Evolutionary conservation across 92 coral and sea anemone species (phyloP), one percentile per base, ranked within the genome.

Genomic region (Zoanthus sociatus): DNA sequence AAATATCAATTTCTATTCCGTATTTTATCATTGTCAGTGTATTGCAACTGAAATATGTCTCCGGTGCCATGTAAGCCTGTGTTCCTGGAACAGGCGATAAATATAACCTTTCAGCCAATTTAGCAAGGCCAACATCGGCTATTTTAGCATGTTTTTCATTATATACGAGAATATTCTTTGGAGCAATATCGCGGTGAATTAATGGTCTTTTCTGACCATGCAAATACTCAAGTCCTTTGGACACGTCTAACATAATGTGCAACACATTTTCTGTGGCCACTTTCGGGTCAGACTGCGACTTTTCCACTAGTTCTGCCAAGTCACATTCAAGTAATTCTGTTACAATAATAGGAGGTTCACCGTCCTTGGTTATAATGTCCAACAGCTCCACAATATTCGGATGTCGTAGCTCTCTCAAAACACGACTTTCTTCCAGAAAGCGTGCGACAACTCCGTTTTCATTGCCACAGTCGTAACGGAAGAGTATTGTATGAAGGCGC

Each of bases 61-160:
- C 94, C 1, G 94, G 94, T 7, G 94, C 94, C 94, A 88, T 91
- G 55, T 91, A 91, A 1, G 89, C 78, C 79, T 84, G 94, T 13
- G 94, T 91, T 9, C 94, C 94, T 5, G 94, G 94, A 6, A 91
- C 94, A 9, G 94, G 94, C 51, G 94, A 88, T 7, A 74, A 51
- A 54, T 32, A 58, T 12, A 12, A 86, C 5, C 44, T 61, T 16
- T 21, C 84, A 16, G 73, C 47, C 16, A 91, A 71, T 67, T 79
- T 91, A 14, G 94, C 94, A 5, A 91, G 82, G 44, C 94, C 94
- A 8, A 88, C 91, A 30, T 91, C 94, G 6, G 91, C 79, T 55
- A 91, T 91, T 73, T 91, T 91, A 4, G 94, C 94, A 13, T 56
- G 77, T 20, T 84, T 82, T 7, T 82, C 88, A 30, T 48, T 78